A percentile compares a stretch with the other conserved stretches of the same genome.
Conservation (phyloP, 1,140 invertebrate species). For the Matsumurasca onukii region DNA sequence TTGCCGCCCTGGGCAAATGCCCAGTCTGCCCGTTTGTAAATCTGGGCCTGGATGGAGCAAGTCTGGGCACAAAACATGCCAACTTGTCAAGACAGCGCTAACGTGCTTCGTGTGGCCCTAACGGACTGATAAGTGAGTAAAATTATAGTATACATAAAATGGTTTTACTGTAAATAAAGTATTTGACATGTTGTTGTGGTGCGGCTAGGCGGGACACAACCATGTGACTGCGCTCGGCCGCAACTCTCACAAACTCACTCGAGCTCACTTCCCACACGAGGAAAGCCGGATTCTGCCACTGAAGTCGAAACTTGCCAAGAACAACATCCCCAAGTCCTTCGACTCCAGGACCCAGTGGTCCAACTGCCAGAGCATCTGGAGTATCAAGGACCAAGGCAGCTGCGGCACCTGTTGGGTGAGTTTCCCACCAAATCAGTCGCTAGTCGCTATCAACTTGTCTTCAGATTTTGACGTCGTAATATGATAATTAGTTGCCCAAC, state of each 20-base stretch:
- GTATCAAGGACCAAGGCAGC: slow-evolving; percentile 73
- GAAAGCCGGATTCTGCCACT: not conserved
- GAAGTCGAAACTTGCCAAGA: not conserved
- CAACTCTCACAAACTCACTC: not conserved
- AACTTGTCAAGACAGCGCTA: not conserved
- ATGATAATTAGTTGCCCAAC: too few species aligned
- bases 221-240: not conserved
- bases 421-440: too few species aligned
- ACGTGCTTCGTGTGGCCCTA: not conserved
- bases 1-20: too few species aligned
- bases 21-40: too few species aligned
- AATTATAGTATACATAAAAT: not conserved
- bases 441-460: too few species aligned
- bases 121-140: not conserved
- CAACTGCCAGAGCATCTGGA: slow-evolving; percentile 73
- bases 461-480: too few species aligned
- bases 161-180: not conserved
- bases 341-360: slow-evolving; percentile 79
- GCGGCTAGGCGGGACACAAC: slow-evolving; percentile 2
- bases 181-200: not conserved
- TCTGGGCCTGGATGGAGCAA: not conserved
- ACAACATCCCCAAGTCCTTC: slow-evolving; percentile 51
- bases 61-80: not conserved
- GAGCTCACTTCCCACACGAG: not conserved
- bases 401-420: slow-evolving; percentile 66